Conservation (phyloP, 2,797 vertebrate genomes). For the Cyclopterus lumpus region DNA sequence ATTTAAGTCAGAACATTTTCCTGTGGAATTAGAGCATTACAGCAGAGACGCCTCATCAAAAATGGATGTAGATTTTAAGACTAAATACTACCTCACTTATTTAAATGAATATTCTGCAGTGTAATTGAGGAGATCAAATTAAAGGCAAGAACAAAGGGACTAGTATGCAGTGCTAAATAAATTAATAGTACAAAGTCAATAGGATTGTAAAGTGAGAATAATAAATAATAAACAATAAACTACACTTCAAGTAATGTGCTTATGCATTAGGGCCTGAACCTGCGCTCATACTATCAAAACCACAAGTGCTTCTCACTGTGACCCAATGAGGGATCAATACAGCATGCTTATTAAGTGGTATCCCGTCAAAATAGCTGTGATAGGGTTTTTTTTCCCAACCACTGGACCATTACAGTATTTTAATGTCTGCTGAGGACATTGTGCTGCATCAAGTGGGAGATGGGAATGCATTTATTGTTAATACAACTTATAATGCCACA, state of each 20-base stretch:
- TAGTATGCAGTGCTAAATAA: conserved; percentile 15
- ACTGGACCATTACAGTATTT: conserved; percentile 37
- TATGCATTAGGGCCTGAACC: conserved; percentile 7
- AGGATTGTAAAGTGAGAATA: conserved; percentile 2
- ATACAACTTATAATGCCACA: conserved; percentile 52
- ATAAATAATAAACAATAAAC: conserved; percentile 27
- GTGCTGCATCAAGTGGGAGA: conserved; percentile 45
- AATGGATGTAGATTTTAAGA: background rate
- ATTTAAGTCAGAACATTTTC: conserved; percentile 29
- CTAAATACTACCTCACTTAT: background rate
- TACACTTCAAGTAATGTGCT: background rate
- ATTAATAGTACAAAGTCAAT: conserved; percentile 31
- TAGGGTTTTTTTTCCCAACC: conserved; percentile 27
- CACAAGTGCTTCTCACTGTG: conserved; percentile 15
- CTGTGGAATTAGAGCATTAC: background rate
- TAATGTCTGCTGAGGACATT: conserved; percentile 48
- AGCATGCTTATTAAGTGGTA: conserved; percentile 47
- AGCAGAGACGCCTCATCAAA: background rate
- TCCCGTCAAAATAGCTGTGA: conserved; percentile 31
- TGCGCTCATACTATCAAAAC: conserved; percentile 18
- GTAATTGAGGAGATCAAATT: conserved; percentile 25
- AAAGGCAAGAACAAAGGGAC: conserved; percentile 23
- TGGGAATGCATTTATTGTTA: conserved; percentile 55
- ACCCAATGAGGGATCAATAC: conserved; percentile 28
- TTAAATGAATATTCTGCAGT: conserved; percentile 25